These are phyloP conservation scores for Athalia circularis DNA, from an alignment of 2,888 invertebrate genomes.

Conservation along the genomic window DNA sequence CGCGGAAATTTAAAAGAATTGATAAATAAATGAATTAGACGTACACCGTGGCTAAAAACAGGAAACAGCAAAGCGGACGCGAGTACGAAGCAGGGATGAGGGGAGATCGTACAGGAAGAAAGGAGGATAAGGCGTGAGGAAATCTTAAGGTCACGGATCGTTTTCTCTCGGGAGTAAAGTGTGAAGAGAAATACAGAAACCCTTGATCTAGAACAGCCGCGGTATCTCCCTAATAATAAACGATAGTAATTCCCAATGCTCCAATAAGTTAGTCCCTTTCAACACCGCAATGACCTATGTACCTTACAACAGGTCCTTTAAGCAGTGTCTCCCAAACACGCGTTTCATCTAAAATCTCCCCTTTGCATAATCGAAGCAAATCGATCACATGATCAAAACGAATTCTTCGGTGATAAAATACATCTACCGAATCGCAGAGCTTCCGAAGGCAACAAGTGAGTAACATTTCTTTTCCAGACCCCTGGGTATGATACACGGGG, in stretches of 20 bases:
- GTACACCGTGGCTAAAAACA: not conserved
- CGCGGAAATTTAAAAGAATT: not conserved
- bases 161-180: slow-evolving; percentile 69
- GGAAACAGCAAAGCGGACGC: slow-evolving; percentile 1
- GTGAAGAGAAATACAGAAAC: slow-evolving; percentile 72
- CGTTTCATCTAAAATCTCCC: not conserved
- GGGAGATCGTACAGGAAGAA: slow-evolving; percentile 41
- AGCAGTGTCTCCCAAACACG: slow-evolving; percentile 61
- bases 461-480: too few relatives aligned
- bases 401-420: too few relatives aligned
- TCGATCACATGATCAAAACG: too few relatives aligned
- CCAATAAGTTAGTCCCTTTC: slow-evolving; percentile 74
- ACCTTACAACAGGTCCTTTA: slow-evolving; percentile 63
- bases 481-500: not conserved
- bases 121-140: slow-evolving; percentile 49
- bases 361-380: not conserved
- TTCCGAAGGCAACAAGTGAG: too few relatives aligned
- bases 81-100: not conserved
- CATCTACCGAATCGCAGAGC: too few relatives aligned
- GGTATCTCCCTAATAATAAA: slow-evolving; percentile 74
- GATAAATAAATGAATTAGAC: not conserved
- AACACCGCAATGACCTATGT: slow-evolving; percentile 71
- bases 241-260: slow-evolving; percentile 73
- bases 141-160: slow-evolving; percentile 68
- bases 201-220: slow-evolving; percentile 69